A percentile compares a stretch with the other conserved stretches of the same genome.
These are phyloP conservation scores for Acronicta psi DNA, from an alignment of 2,888 invertebrate species.

Conservation along the genomic window DNA sequence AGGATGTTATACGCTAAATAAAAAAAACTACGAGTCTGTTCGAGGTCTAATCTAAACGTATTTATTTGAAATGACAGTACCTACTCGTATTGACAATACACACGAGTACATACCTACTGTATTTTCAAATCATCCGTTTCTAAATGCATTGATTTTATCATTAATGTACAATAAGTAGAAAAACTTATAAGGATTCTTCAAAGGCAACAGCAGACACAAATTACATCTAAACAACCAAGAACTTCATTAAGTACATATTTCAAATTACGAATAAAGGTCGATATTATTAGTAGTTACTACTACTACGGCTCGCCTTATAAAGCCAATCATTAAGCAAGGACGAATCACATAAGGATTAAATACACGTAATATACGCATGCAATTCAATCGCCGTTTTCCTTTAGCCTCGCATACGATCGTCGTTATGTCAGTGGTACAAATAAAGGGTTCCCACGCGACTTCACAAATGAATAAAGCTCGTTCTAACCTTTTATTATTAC, in stretches of 20 bases:
- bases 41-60: too few species aligned
- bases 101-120: too few species aligned
- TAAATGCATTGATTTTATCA: too few species aligned
- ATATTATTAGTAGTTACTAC: slow-evolving; percentile 11
- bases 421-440: slow-evolving; percentile 48
- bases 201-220: background rate
- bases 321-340: slow-evolving; percentile 35
- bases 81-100: too few species aligned
- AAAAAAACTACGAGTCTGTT: too few species aligned
- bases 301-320: slow-evolving; percentile 17
- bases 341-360: slow-evolving; percentile 27
- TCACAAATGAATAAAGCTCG: slow-evolving; percentile 59
- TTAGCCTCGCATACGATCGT: slow-evolving; percentile 27
- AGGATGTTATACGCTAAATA: too few species aligned
- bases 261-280: slow-evolving; percentile 19
- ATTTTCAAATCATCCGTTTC: too few species aligned
- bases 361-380: slow-evolving; percentile 9
- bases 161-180: too few species aligned
- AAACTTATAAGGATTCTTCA: too few species aligned
- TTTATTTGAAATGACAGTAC: too few species aligned
- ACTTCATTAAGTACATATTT: background rate
- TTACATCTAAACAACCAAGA: background rate
- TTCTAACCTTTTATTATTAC: slow-evolving; percentile 67
- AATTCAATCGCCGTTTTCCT: slow-evolving; percentile 32
- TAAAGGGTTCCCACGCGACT: slow-evolving; percentile 65